Percentiles rank a stretch among this genome's conserved stretches.
phyloP scores from a whole-genome alignment of 53 echinoderm and acorn worm species.

The Luidia sarsii region DNA sequence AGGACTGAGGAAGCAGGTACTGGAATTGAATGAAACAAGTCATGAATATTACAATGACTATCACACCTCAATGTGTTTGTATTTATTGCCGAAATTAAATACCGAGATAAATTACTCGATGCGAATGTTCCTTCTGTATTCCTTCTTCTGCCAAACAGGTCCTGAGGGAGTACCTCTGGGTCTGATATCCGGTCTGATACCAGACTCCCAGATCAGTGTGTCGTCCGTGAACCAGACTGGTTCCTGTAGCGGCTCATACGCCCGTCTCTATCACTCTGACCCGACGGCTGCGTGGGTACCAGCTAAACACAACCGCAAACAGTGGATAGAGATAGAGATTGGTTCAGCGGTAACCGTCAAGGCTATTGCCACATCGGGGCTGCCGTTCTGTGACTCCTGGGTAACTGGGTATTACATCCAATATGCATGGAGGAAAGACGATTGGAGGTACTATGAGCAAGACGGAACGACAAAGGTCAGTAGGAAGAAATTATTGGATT shows the following conservation, averaged over 20 bases:
- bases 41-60: no score
- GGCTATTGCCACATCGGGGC: conserved; percentile 68
- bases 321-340: conserved; percentile 64
- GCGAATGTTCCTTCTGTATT: neutral
- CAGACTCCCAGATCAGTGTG: conserved; percentile 21
- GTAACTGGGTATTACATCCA: conserved; percentile 70
- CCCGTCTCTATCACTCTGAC: neutral
- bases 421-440: conserved; percentile 36
- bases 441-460: conserved; percentile 61
- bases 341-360: conserved; percentile 56
- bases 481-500: no score
- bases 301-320: neutral
- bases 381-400: conserved; percentile 57
- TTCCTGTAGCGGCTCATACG: neutral
- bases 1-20: no score
- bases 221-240: conserved; percentile 24
- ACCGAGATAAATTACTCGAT: no score
- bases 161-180: conserved; percentile 39
- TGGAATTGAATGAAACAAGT: no score
- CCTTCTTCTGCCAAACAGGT: neutral
- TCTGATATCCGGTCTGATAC: conserved; percentile 29
- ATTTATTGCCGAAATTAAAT: no score
- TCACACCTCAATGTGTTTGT: no score
- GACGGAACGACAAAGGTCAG: conserved; percentile 48
- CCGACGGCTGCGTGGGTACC: conserved; percentile 57